Base-by-base conservation (phyloP, 1,140 invertebrate species). In the Theocolax elegans region DNA sequence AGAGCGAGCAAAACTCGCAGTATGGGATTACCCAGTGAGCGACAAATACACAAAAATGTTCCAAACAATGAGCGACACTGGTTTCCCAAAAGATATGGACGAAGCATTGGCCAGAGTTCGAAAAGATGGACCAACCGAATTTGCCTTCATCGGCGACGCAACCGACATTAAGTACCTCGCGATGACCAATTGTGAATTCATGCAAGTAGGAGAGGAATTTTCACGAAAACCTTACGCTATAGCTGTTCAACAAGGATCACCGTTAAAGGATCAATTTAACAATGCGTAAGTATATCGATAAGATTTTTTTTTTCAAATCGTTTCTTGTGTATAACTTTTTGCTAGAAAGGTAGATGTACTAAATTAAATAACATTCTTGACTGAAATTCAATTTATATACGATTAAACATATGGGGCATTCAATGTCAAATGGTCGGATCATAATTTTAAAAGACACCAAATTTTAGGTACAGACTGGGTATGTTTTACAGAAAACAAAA, bases 41-140 rank as follows among this genome's bases (percentile, higher is more conserved):
- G 97, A 99, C 82, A 99, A 97, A 77, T 99, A 97, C 83, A 98
- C 96, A 1, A 99, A 99, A 83, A 97, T 99, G 91, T 98, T 96
- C 92, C 93, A 97, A 81, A 95, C 95, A 0, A 99, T 99, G 96
- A 91, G 94, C 77, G 95, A 97, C 74, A 92, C 95, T 0, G 89
- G 87, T 0, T 89, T 98, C 21, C 97, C 97, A 0, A 86, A 88
- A 17, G 90, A 87, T 2, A 87, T 93, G 7, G 90, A 94, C 0
- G 92, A 94, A 63, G 97, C 95, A 0, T 79, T 98, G 0, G 84
- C 88, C 13, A 87, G 95, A 71, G 95, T 99, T 0, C 84, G 92
- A 3, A 89, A 88, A 3, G 19, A 56, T 48, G 89, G 90, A 2
- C 91, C 91, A 0, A 92, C 90, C 38, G 94, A 94, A 8, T 99